Conservation (phyloP, 2,113 vertebrate species). For the Sebastes schlegelii region DNA sequence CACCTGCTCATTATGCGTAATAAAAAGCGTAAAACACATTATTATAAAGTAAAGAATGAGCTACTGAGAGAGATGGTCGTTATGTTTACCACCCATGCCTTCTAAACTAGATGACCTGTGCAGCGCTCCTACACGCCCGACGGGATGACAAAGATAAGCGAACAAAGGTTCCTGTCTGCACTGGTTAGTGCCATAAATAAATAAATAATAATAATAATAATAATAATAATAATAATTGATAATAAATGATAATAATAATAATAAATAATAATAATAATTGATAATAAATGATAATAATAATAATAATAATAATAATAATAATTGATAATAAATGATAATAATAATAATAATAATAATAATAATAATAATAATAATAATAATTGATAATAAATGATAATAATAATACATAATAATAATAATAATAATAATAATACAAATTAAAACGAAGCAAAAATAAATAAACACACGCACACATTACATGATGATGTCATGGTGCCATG, state of each 20-base stretch:
- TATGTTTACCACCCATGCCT: not conserved
- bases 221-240: too few species aligned
- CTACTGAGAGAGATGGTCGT: not conserved
- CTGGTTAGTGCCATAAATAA: not conserved
- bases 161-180: constrained; percentile 32
- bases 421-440: not conserved
- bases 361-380: too few species aligned
- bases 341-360: too few species aligned
- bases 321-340: too few species aligned
- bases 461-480: not conserved
- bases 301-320: too few species aligned
- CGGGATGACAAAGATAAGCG: not conserved
- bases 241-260: too few species aligned
- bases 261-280: too few species aligned
- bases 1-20: not conserved
- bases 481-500: not conserved
- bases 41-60: not conserved
- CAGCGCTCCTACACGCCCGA: constrained; percentile 33
- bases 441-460: not conserved
- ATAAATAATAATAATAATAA: too few species aligned
- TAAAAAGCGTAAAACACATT: not conserved
- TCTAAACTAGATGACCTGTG: constrained; percentile 21
- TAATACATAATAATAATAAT: too few species aligned
- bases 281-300: too few species aligned
- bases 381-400: too few species aligned